phyloP scores from a whole-genome alignment of 2,888 invertebrate genomes.

The Hirtodrosophila trivittata region DNA sequence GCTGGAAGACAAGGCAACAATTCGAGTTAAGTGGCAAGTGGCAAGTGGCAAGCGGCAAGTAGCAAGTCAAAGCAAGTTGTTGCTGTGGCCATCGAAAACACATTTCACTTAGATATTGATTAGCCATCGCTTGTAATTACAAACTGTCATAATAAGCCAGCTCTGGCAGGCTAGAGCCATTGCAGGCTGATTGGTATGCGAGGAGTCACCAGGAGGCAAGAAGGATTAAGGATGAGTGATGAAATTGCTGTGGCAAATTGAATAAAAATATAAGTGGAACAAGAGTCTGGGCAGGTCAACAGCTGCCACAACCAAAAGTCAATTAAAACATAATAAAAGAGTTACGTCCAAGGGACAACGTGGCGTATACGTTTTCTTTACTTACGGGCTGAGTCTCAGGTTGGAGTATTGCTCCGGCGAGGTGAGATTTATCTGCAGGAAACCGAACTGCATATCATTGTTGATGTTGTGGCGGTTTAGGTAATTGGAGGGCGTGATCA shows the following conservation, averaged over 20 bases:
- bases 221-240: constrained; percentile 8
- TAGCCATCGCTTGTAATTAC: constrained; percentile 64
- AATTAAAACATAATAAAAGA: constrained; percentile 66
- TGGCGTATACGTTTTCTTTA: constrained; percentile 69
- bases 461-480: constrained; percentile 88
- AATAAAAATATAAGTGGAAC: constrained; percentile 68
- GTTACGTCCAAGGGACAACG: constrained; percentile 19
- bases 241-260: constrained; percentile 70
- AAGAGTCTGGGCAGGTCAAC: constrained; percentile 13
- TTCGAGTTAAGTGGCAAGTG: constrained; percentile 14
- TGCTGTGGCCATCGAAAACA: constrained; percentile 47
- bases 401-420: constrained; percentile 88
- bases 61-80: constrained; percentile 7
- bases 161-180: constrained; percentile 15
- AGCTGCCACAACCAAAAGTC: constrained; percentile 59
- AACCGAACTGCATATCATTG: constrained; percentile 93
- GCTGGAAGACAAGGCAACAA: constrained; percentile 21
- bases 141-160: constrained; percentile 58
- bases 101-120: constrained; percentile 69
- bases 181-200: constrained; percentile 49
- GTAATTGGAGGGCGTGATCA: constrained; percentile 90
- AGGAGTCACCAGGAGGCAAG: constrained; percentile 24
- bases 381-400: constrained; percentile 90
- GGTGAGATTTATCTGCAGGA: constrained; percentile 93
- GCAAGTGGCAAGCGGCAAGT: background rate